Conservation (phyloP, 2,797 vertebrate species). For the Hapalemur alaotrensis region DNA sequence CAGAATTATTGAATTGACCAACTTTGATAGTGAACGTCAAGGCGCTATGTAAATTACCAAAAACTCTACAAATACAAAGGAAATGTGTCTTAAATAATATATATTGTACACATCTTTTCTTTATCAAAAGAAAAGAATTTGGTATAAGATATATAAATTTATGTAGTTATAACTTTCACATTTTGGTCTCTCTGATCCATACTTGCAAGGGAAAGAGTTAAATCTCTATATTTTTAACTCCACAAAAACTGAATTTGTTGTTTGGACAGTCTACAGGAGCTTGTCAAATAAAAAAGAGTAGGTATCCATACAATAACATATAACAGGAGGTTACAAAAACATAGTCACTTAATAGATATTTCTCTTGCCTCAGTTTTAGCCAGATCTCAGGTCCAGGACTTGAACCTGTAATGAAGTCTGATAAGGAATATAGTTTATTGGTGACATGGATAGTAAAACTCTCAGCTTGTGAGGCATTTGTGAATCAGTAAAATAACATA, state of each 20-base stretch:
- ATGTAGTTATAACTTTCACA: neutral
- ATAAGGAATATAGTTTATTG: conserved; percentile 73
- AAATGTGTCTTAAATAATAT: neutral
- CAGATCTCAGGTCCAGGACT: conserved; percentile 26
- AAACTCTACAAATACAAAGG: neutral
- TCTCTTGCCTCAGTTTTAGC: conserved; percentile 32
- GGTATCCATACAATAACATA: conserved; percentile 33
- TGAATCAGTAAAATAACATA: conserved; percentile 75
- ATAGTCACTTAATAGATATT: conserved; percentile 47
- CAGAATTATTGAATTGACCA: neutral
- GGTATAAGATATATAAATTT: neutral
- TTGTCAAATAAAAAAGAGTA: conserved; percentile 54
- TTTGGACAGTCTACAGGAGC: conserved; percentile 22
- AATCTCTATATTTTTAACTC: conserved; percentile 17
- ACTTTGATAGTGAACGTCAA: neutral
- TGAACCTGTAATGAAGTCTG: conserved; percentile 66
- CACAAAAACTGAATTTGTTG: neutral
- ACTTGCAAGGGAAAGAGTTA: neutral
- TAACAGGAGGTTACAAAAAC: conserved; percentile 67
- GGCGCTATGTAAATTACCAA: neutral
- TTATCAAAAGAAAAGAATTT: neutral
- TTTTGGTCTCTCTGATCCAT: neutral
- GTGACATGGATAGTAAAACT: conserved; percentile 75
- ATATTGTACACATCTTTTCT: neutral
- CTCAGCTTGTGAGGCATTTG: conserved; percentile 68